phyloP scores from a whole-genome alignment of 2,113 vertebrate species.

The pig (Sus scrofa) region DNA sequence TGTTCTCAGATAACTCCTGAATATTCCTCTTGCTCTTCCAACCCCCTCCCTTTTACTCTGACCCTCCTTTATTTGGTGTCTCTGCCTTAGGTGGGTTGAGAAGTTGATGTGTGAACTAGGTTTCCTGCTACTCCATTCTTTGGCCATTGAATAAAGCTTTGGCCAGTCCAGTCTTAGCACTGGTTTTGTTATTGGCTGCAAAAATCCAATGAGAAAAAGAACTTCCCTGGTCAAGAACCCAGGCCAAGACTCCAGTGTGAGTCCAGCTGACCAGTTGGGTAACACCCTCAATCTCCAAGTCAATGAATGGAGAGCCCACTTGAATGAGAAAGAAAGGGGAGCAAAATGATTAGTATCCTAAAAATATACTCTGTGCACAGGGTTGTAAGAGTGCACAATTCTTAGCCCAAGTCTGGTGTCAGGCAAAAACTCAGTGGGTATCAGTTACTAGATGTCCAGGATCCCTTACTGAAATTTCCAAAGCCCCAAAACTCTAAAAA shows the following conservation, averaged over 20 bases:
- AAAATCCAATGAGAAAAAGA: neutral
- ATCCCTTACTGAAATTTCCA: conserved; percentile 15
- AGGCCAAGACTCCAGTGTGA: neutral
- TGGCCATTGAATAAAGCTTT: neutral
- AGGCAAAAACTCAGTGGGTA: neutral
- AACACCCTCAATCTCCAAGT: neutral
- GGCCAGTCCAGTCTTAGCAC: neutral
- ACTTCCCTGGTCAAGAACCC: neutral
- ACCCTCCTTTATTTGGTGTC: neutral
- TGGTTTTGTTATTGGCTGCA: neutral
- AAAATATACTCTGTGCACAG: neutral
- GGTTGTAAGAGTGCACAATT: neutral
- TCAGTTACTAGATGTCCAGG: neutral
- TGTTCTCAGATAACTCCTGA: neutral
- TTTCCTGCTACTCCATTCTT: neutral
- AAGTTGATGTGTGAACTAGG: neutral
- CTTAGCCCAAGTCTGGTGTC: neutral
- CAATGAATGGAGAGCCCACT: neutral
- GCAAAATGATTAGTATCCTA: neutral
- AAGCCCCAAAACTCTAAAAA: conserved; percentile 21
- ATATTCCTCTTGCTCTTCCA: neutral
- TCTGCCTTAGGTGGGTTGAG: neutral
- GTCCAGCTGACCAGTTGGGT: neutral
- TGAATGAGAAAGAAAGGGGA: neutral
- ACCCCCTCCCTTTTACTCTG: neutral